Evolutionary conservation across 2,797 vertebrate genomes (phyloP), one percentile per base, ranked within the genome.

Genomic region (Alfaro cultratus): DNA sequence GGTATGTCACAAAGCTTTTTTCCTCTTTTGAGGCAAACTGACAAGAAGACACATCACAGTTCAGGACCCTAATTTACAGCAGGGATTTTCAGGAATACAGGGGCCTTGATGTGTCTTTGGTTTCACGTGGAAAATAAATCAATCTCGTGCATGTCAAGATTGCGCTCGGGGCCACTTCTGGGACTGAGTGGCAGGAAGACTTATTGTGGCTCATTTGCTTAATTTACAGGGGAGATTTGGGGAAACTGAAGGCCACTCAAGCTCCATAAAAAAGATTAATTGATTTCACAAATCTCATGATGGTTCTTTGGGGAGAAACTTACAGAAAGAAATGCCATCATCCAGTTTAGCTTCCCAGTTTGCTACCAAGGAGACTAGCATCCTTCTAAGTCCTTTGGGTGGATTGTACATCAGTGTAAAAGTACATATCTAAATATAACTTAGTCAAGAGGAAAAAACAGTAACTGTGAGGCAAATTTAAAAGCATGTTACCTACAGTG

Each of bases 251-350:
- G 83, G 84, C 80, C 83, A 80, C 79, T 90, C 86, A 84, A 73
- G 84, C 82, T 82, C 83, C 76, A 84, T 77, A 88, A 84, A 83
- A 83, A 82, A 91, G 91, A 92, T 91, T 79, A 90, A 91, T 84
- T 89, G 88, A 87, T 89, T 91, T 85, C 76, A 84, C 97, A 96
- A 92, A 97, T 97, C 93, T 98, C 96, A 73, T 34, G 76, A 88
- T 83, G 89, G 79, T 81, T 75, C 89, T 88, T 86, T 57, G 21
- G 95, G 85, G 86, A 95, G 85, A 64, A 68, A 81, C 77, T 76
- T 85, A 67, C 87, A 93, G 74, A 80, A 71, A 80, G 85, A 89
- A 73, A 86, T 57, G 84, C 15, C 80, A 78, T 13, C 41, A 62
- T 73, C 86, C 68, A 75, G 53, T 72, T 79, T 68, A 80, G 79